Percentiles rank a stretch among this genome's conserved stretches.
Conservation (phyloP, 2,113 vertebrate genomes). For the Anoplopoma fimbria region DNA sequence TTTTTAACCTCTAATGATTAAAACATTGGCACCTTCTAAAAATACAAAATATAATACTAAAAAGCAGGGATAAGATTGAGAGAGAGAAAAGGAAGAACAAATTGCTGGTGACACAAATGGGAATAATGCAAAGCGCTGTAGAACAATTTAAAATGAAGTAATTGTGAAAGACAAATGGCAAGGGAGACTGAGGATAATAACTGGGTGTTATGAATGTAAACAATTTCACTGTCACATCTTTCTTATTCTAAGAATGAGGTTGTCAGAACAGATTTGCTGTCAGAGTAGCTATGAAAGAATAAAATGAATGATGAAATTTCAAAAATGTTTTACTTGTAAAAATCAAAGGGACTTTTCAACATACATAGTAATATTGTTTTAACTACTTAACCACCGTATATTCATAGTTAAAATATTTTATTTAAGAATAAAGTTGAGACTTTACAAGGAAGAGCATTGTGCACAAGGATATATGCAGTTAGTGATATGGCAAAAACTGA, state of each 20-base stretch:
- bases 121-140: constrained; percentile 24
- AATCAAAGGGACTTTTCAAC: not conserved
- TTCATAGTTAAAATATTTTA: not conserved
- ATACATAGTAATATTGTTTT: not conserved
- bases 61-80: not conserved
- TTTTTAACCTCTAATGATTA: not conserved
- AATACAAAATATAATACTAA: constrained; percentile 11
- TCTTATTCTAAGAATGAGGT: not conserved
- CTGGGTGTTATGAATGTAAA: constrained; percentile 28
- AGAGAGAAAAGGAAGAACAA: constrained; percentile 2
- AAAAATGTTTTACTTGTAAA: not conserved
- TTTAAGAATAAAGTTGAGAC: not conserved
- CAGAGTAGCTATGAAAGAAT: not conserved
- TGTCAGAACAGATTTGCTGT: constrained; percentile 1
- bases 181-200: constrained; percentile 24
- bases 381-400: not conserved
- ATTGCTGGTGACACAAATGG: constrained; percentile 15
- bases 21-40: not conserved
- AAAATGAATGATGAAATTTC: constrained; percentile 2
- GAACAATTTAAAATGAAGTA: constrained; percentile 26
- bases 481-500: not conserved
- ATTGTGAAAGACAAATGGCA: constrained; percentile 34
- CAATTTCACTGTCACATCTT: constrained; percentile 24
- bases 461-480: not conserved
- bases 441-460: not conserved